Conservation (phyloP, 2,113 vertebrate species). For the Ophthalmolycus amberensis region DNA sequence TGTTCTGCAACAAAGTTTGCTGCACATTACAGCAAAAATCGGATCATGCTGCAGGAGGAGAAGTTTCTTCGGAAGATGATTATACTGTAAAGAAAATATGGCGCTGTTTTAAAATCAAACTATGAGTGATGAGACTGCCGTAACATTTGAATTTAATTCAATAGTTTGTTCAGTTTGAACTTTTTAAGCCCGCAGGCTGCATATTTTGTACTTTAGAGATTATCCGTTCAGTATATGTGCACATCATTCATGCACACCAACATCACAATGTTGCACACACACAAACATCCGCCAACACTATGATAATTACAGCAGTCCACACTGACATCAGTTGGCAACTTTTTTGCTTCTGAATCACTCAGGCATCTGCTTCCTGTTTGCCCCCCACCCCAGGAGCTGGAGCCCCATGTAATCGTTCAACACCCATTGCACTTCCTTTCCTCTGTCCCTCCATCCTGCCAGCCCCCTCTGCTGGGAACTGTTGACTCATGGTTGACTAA, state of each 20-base stretch:
- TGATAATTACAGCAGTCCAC: constrained; percentile 35
- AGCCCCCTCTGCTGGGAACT: constrained; percentile 64
- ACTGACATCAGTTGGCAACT: constrained; percentile 33
- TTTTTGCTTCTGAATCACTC: constrained; percentile 56
- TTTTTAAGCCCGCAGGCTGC: not conserved
- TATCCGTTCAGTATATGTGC: not conserved
- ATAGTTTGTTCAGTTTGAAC: not conserved
- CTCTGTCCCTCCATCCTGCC: constrained; percentile 58
- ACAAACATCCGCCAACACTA: constrained; percentile 10
- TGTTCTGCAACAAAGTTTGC: not conserved
- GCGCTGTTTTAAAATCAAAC: not conserved
- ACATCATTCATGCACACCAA: not conserved
- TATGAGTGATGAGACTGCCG: not conserved
- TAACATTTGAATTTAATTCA: not conserved
- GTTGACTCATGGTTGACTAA: constrained; percentile 76
- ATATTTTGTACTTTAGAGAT: not conserved
- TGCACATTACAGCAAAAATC: not conserved
- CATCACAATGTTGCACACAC: not conserved
- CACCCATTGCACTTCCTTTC: constrained; percentile 71
- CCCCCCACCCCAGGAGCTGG: constrained; percentile 64
- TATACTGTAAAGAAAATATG: not conserved
- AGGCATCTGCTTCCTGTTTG: constrained; percentile 73
- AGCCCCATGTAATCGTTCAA: constrained; percentile 72
- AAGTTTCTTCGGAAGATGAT: not conserved
- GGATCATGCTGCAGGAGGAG: not conserved